Percentiles rank a stretch among this genome's conserved stretches.
Conservation (phyloP, 2,797 vertebrate species). For the Argentina silus region DNA sequence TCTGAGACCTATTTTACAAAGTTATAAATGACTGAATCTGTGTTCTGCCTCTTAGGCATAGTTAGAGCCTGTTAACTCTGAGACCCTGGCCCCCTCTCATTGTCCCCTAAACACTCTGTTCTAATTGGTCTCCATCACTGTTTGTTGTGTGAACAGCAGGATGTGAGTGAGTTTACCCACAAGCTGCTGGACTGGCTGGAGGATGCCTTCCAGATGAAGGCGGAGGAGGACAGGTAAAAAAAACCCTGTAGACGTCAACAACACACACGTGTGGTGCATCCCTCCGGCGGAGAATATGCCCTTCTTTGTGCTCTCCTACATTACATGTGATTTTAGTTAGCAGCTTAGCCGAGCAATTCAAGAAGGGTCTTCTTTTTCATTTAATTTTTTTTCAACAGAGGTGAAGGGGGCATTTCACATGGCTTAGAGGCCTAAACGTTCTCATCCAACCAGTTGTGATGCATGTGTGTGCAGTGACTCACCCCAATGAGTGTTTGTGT, state of each 20-base stretch:
- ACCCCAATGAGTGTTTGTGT: not conserved
- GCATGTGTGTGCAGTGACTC: not conserved
- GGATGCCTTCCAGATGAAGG: constrained; percentile 98
- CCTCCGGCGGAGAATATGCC: too few relatives aligned
- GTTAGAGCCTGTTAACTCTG: constrained; percentile 26
- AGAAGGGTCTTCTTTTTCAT: not conserved
- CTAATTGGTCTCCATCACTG: constrained; percentile 14
- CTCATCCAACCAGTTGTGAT: not conserved
- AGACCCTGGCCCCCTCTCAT: not conserved
- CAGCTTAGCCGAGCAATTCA: not conserved
- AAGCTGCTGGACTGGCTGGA: constrained; percentile 98
- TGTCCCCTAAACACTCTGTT: not conserved
- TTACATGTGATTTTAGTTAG: not conserved
- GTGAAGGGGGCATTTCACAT: not conserved
- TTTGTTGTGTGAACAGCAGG: constrained; percentile 84
- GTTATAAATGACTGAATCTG: constrained; percentile 35
- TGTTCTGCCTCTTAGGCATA: constrained; percentile 20
- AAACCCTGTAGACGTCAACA: not conserved
- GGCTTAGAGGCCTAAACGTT: not conserved
- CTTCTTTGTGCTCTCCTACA: not conserved
- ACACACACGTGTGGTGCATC: not conserved
- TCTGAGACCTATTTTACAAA: not conserved
- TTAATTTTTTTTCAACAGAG: not conserved
- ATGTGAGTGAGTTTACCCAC: constrained; percentile 98
- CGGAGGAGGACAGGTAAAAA: constrained; percentile 93